Conservation (phyloP, 2,888 invertebrate genomes). For the Norana najaformis region DNA sequence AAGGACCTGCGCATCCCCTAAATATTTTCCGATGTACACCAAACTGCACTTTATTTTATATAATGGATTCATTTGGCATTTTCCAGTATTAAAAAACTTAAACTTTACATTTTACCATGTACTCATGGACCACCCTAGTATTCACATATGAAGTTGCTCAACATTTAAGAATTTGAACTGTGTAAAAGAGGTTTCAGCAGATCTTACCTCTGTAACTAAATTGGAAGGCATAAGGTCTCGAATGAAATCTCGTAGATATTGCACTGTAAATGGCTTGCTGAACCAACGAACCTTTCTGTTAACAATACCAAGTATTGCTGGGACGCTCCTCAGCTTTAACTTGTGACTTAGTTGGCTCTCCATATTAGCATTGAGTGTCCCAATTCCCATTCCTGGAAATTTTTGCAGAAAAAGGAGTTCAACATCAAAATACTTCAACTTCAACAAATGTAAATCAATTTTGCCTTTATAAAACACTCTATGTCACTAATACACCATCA, state of each 20-base stretch:
- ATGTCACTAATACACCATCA: not conserved
- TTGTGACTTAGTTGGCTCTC: constrained; percentile 78
- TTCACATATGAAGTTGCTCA: not conserved
- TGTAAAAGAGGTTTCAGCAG: not conserved
- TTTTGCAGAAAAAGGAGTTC: not conserved
- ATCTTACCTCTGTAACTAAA: constrained; percentile 45
- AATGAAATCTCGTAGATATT: constrained; percentile 77
- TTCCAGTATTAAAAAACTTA: no score
- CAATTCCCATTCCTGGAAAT: constrained; percentile 64
- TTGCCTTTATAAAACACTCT: not conserved
- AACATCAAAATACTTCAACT: not conserved
- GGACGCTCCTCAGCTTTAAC: constrained; percentile 79
- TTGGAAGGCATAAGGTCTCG: constrained; percentile 80
- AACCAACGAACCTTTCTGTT: constrained; percentile 84
- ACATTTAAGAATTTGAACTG: not conserved
- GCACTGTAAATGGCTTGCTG: constrained; percentile 70
- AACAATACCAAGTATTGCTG: constrained; percentile 78
- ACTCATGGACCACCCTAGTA: no score
- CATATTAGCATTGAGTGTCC: constrained; percentile 77
- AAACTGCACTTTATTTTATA: no score
- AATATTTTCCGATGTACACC: no score
- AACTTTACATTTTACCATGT: no score
- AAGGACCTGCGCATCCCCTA: no score
- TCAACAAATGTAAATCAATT: not conserved
- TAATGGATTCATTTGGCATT: no score